phyloP scores from a whole-genome alignment of 2,113 vertebrate species.

The Rhagologus leucostigma region DNA sequence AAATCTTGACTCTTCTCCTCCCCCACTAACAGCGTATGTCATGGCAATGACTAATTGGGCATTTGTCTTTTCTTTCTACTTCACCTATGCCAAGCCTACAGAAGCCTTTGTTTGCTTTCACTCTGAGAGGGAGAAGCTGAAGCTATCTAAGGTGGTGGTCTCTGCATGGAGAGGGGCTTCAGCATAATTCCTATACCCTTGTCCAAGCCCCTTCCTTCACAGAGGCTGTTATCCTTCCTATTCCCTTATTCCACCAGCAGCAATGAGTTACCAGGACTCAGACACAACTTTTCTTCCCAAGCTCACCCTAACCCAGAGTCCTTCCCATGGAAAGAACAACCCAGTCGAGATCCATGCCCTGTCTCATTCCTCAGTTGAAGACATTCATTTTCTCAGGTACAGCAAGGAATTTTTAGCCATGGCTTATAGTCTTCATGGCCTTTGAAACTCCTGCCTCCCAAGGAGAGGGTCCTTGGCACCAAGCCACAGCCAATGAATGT shows the following conservation, averaged over 20 bases:
- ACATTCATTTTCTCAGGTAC: not conserved
- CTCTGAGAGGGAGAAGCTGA: not conserved
- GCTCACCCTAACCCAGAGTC: not conserved
- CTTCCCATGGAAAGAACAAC: not conserved
- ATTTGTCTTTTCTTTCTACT: not conserved
- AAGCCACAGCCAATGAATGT: not conserved
- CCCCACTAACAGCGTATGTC: not conserved
- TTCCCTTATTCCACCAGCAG: not conserved
- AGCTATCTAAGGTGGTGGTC: not conserved
- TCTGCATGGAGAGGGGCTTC: not conserved
- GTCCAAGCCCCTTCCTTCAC: not conserved
- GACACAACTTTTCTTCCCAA: not conserved
- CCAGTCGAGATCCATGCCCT: not conserved
- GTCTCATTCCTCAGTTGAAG: not conserved
- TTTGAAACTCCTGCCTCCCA: not conserved
- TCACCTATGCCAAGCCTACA: not conserved
- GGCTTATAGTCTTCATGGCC: not conserved
- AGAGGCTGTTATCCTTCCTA: not conserved
- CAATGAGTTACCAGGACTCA: not conserved
- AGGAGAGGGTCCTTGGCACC: not conserved
- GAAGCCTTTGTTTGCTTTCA: not conserved
- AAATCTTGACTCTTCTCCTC: not conserved
- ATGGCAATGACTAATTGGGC: not conserved
- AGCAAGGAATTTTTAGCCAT: not conserved
- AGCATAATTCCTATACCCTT: not conserved